A percentile compares a stretch with the other conserved stretches of the same genome.
Evolutionary conservation across 2,888 invertebrate genomes (phyloP).

Genomic region (Pollenia angustigena): DNA sequence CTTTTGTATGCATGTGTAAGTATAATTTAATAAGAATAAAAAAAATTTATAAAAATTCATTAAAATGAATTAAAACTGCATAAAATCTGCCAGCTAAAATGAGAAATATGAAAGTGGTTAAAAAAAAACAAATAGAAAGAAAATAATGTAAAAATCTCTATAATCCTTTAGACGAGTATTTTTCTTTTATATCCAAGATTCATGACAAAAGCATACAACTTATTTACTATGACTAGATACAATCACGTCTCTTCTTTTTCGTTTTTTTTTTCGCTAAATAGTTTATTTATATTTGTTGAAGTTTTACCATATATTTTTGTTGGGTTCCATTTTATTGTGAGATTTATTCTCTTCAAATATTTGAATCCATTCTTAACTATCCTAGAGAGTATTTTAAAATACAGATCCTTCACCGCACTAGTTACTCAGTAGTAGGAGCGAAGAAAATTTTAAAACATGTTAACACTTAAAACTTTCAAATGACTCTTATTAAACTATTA

Average conservation of each 20-base stretch:
- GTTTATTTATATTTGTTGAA: slow-evolving; percentile 7
- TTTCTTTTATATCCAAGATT: slow-evolving; percentile 11
- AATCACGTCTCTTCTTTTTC: neutral
- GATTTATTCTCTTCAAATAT: neutral
- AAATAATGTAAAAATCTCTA: slow-evolving; percentile 35
- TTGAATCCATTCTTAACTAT: neutral
- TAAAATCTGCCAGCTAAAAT: slow-evolving; percentile 21
- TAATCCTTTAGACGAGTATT: slow-evolving; percentile 36
- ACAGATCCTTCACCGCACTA: too few species aligned
- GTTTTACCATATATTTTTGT: neutral
- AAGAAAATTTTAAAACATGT: too few species aligned
- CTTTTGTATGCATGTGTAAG: neutral
- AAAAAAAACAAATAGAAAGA: slow-evolving; percentile 30
- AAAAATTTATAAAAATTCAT: slow-evolving; percentile 52
- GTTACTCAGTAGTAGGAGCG: too few species aligned
- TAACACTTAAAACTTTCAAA: too few species aligned
- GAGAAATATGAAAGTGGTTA: neutral
- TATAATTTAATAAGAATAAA: slow-evolving; percentile 32
- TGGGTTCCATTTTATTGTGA: neutral
- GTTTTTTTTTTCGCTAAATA: neutral
- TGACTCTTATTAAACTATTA: too few species aligned
- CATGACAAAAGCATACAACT: slow-evolving; percentile 23
- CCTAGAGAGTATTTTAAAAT: too few species aligned
- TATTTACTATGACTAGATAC: neutral
- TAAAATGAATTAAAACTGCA: slow-evolving; percentile 57